phyloP scores from a whole-genome alignment of 2,797 vertebrate genomes.

The Hipposideros larvatus region DNA sequence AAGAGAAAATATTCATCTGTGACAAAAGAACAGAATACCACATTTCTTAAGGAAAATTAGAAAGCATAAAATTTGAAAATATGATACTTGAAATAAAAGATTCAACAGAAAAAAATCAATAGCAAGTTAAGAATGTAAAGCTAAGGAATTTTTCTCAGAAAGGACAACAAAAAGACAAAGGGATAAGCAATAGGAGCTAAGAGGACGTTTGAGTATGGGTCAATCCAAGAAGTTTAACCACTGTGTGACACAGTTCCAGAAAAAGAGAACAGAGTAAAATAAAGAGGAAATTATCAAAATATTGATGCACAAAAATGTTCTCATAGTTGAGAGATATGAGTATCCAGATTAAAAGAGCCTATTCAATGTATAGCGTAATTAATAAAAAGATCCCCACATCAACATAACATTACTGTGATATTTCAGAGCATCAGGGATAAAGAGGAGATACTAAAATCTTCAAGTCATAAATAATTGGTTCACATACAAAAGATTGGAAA shows the following conservation, averaged over 20 bases:
- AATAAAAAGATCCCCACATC: neutral
- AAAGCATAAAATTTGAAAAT: constrained; percentile 39
- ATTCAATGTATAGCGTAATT: neutral
- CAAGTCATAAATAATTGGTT: constrained; percentile 23
- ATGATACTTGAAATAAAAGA: constrained; percentile 25
- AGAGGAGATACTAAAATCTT: neutral
- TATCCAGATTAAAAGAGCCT: neutral
- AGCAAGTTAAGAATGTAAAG: neutral
- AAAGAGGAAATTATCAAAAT: constrained; percentile 22
- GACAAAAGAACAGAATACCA: neutral
- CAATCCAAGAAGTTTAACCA: neutral
- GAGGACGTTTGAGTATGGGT: neutral
- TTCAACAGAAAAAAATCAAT: neutral
- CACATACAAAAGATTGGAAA: neutral
- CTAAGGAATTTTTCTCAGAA: neutral
- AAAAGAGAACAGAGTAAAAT: neutral
- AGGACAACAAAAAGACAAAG: neutral
- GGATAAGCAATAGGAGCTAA: neutral
- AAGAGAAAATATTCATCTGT: neutral
- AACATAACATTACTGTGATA: neutral
- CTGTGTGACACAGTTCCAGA: neutral
- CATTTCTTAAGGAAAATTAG: constrained; percentile 35
- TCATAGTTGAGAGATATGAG: neutral
- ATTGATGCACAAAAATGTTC: neutral
- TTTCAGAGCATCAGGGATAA: neutral